These are phyloP conservation scores for Hycleus phaleratus DNA, from an alignment of 1,140 invertebrate species.

Conservation along the genomic window DNA sequence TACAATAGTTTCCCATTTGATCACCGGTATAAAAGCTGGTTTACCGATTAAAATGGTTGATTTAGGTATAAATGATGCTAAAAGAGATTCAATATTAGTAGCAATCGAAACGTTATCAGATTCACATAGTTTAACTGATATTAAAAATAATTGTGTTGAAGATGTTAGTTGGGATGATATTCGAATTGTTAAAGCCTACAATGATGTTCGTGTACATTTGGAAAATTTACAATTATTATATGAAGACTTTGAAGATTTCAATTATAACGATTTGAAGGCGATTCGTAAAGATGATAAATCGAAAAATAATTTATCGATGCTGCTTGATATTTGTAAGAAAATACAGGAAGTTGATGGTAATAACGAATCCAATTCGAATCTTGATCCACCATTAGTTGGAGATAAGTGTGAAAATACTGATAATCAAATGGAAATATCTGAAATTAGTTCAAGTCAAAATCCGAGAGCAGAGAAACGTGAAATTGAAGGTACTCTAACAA, in stretches of 20 bases:
- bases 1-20: constrained; percentile 24
- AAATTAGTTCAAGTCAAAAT: no score
- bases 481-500: no score
- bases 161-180: constrained; percentile 27
- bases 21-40: constrained; percentile 22
- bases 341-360: no score
- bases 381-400: no score
- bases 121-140: constrained; percentile 1
- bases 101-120: constrained; percentile 4
- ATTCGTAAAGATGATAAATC: neutral
- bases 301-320: no score
- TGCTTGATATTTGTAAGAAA: no score
- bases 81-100: constrained; percentile 11
- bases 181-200: constrained; percentile 23
- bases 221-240: constrained; percentile 18
- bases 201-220: constrained; percentile 26
- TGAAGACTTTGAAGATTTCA: constrained; percentile 28
- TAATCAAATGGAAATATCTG: no score
- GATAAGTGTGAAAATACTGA: no score
- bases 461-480: no score
- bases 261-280: neutral
- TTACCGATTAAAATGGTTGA: constrained; percentile 26
- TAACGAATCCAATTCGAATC: no score
- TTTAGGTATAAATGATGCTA: constrained; percentile 18
- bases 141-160: constrained; percentile 24